phyloP scores from a whole-genome alignment of 2,797 vertebrate genomes.

The Clarias laeviceps region DNA sequence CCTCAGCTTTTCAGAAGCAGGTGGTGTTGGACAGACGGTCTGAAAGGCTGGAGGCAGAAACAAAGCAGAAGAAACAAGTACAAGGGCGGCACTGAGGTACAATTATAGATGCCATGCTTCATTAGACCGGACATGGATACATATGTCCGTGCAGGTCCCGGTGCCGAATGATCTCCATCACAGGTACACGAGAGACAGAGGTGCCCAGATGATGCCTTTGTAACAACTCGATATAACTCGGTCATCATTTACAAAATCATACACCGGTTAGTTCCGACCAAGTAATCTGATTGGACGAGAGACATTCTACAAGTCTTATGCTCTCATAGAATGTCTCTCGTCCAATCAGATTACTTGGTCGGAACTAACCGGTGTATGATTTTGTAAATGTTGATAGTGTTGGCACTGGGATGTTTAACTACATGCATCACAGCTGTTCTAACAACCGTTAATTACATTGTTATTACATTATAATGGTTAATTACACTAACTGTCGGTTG shows the following conservation, averaged over 20 bases:
- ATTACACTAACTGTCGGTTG: too few species aligned
- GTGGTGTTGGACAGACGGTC: constrained; percentile 17
- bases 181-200: neutral
- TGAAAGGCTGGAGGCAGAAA: constrained; percentile 47
- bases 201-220: neutral
- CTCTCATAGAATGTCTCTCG: too few species aligned
- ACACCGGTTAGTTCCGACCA: neutral
- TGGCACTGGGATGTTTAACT: too few species aligned
- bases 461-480: too few species aligned
- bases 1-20: neutral
- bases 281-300: too few species aligned
- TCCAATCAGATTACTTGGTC: too few species aligned
- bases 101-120: constrained; percentile 9
- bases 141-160: neutral
- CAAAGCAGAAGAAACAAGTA: constrained; percentile 41
- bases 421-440: too few species aligned
- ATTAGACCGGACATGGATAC: neutral
- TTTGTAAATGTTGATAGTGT: too few species aligned
- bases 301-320: too few species aligned
- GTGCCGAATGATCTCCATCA: constrained; percentile 31
- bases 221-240: neutral
- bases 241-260: neutral
- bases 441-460: too few species aligned
- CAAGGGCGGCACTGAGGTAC: constrained; percentile 17
- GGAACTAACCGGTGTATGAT: too few species aligned